Base-by-base conservation (phyloP, 2,113 vertebrate genomes). In the Chaetodon trifascialis region DNA sequence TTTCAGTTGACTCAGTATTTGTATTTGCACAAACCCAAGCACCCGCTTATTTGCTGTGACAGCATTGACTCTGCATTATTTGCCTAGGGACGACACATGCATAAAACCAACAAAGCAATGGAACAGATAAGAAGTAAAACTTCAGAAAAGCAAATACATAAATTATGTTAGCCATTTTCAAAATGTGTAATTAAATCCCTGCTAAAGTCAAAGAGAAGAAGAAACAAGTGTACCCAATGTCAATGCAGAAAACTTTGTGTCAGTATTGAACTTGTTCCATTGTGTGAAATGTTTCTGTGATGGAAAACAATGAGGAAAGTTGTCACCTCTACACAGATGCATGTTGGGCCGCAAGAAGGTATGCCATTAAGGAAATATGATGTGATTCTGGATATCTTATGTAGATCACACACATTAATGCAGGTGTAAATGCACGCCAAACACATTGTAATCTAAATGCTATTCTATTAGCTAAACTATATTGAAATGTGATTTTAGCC, bases 1-100 rank as follows among this genome's bases (percentile, higher is more conserved):
- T 73, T 83, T 73, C 62, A 73, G 60, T 51, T 51, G 58, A 69
- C 49, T 69, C n/a, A 16, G 19, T 75, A 58, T 80, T 70, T 80
- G 42, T 56, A 21, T 80, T 76, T 76, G 83, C 68, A 60, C 42
- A 59, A 73, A 69, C 38, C 63, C 56, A 55, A 62, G 21, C 55
- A 30, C 0, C 54, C 30, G 17, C 23, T 60, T 67, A 52, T 79
- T 74, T 49, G 49, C 70, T 75, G 14, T 46, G 65, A 70, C 65
- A 66, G 65, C 65, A 46, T 3, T 47, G 23, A 47, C 17, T 60
- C 36, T 54, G 66, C 25, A 25, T 72, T 54, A 5, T 74, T 75
- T 69, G 64, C 56, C 59, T 49, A n/a, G 49, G 5, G 25, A 59
- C n/a, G 42, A 75, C 56, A 58, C 12, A 36, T n/a, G 64, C 47